phyloP scores from a whole-genome alignment of 2,797 vertebrate species.

The Dendrocincla fuliginosa region DNA sequence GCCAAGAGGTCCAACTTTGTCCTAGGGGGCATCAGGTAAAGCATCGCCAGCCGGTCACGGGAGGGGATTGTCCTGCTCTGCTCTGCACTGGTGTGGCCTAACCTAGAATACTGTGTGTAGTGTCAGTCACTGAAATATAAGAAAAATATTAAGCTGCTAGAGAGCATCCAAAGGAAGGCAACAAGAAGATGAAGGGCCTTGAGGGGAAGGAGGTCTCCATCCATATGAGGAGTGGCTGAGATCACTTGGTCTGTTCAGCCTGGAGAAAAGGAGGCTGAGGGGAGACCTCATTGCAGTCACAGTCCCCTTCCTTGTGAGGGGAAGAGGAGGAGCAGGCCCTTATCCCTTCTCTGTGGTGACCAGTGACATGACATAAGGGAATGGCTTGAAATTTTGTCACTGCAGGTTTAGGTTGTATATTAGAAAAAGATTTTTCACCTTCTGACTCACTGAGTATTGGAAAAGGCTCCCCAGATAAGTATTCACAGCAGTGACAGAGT shows the following conservation, averaged over 20 bases:
- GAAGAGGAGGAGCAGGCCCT: background rate
- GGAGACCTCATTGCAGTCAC: background rate
- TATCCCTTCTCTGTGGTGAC: background rate
- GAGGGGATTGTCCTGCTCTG: background rate
- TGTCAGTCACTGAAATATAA: background rate
- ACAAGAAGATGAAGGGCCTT: background rate
- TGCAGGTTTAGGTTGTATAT: background rate
- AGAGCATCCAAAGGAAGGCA: background rate
- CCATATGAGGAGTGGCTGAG: background rate
- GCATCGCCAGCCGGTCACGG: accelerated
- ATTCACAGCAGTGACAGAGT: background rate
- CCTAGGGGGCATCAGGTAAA: background rate
- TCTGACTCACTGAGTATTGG: background rate
- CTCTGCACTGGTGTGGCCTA: background rate
- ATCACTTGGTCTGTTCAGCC: background rate
- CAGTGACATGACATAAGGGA: background rate
- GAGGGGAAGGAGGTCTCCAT: background rate
- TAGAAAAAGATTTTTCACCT: background rate
- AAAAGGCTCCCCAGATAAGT: background rate
- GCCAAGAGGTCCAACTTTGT: background rate
- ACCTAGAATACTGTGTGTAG: background rate
- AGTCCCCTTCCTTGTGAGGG: background rate
- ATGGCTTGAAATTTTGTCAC: background rate
- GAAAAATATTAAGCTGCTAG: background rate
- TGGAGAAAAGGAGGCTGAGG: background rate